Evolutionary conservation across 1,140 invertebrate species (phyloP).

Genomic region (Oscheius sp.): DNA sequence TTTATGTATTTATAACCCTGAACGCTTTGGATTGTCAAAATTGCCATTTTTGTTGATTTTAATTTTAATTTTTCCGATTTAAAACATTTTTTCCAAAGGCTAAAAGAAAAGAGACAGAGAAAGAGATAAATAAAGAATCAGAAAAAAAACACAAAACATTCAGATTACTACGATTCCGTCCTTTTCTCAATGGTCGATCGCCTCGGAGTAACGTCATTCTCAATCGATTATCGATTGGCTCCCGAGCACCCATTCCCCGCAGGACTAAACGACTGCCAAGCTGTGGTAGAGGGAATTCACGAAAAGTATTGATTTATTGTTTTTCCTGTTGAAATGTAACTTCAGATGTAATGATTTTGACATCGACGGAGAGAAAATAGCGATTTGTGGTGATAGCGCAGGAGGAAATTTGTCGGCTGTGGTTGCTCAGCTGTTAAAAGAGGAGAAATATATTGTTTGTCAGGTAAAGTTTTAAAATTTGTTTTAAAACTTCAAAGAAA

Average conservation of each 20-base stretch:
- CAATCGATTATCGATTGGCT: slow-evolving; percentile 56
- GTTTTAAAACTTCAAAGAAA: no score
- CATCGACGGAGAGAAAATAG: slow-evolving; percentile 20
- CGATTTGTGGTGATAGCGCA: slow-evolving; percentile 36
- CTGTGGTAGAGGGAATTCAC: slow-evolving; percentile 47
- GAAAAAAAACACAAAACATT: no score
- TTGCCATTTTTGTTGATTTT: no score
- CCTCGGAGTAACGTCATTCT: slow-evolving; percentile 48
- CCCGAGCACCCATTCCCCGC: slow-evolving; percentile 54
- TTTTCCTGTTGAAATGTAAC: background rate
- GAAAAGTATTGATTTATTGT: slow-evolving; percentile 23
- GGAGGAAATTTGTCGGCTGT: slow-evolving; percentile 43
- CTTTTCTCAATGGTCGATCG: slow-evolving; percentile 41
- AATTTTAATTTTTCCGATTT: no score
- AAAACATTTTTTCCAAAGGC: no score
- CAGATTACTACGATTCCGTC: slow-evolving; percentile 49
- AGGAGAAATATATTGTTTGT: slow-evolving; percentile 11
- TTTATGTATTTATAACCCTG: no score
- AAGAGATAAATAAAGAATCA: no score
- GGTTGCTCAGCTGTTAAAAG: slow-evolving; percentile 25
- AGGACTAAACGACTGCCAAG: slow-evolving; percentile 53
- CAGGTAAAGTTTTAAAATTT: background rate
- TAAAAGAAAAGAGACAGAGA: no score
- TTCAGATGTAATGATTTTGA: slow-evolving; percentile 10
- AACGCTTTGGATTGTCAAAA: no score